Evolutionary conservation across 2,113 vertebrate genomes (phyloP).

Genomic region (Chitala chitala): DNA sequence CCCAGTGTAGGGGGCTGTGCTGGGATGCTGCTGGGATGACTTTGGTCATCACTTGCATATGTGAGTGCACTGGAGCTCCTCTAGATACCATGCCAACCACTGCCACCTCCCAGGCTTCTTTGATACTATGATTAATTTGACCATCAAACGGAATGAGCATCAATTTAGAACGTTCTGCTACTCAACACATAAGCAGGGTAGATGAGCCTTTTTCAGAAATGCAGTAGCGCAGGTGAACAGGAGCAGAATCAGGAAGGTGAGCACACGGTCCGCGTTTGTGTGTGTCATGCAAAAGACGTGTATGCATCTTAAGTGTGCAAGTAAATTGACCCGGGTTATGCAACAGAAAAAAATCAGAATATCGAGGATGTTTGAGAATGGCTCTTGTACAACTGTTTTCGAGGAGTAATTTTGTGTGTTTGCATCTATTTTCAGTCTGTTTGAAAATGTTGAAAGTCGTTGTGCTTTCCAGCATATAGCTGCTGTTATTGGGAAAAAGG

Average conservation of each 20-base stretch:
- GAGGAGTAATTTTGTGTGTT: too few relatives aligned
- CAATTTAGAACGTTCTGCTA: background rate
- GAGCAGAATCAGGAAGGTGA: too few relatives aligned
- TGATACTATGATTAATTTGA: background rate
- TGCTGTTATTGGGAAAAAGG: too few relatives aligned
- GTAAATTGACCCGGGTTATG: too few relatives aligned
- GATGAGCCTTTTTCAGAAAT: background rate
- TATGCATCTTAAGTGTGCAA: too few relatives aligned
- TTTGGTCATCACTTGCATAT: conserved; percentile 59
- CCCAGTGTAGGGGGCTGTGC: conserved; percentile 21
- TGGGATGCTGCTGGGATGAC: conserved; percentile 42
- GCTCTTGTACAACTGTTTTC: too few relatives aligned
- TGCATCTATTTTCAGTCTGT: too few relatives aligned
- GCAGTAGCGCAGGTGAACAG: too few relatives aligned
- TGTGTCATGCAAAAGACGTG: too few relatives aligned
- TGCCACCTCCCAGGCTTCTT: background rate
- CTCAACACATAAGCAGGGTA: background rate
- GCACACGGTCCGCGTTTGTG: background rate
- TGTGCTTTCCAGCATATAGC: too few relatives aligned
- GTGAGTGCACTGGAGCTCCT: conserved; percentile 31
- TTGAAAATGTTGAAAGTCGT: too few relatives aligned
- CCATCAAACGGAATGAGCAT: conserved; percentile 7
- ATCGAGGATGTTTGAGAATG: background rate
- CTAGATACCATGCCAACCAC: conserved; percentile 5
- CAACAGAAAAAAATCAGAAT: background rate